Percentiles rank a stretch among this genome's conserved stretches.
phyloP scores from a whole-genome alignment of 2,113 vertebrate species.

The Cochlearius cochlearius region DNA sequence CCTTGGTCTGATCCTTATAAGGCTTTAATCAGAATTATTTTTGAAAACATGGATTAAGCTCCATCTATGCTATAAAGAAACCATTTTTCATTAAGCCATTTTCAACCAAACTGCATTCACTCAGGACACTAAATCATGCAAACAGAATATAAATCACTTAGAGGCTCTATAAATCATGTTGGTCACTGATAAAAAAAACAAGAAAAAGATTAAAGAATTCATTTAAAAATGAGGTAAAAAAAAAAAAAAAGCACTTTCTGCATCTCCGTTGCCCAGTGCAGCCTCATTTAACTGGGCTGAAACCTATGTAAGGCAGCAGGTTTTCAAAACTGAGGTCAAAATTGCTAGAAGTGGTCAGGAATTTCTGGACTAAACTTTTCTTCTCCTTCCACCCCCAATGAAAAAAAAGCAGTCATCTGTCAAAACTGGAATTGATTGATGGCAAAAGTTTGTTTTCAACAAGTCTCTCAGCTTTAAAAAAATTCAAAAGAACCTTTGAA shows the following conservation, averaged over 20 bases:
- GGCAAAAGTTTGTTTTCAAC: background rate
- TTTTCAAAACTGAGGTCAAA: background rate
- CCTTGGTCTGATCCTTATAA: constrained; percentile 32
- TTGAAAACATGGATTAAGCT: constrained; percentile 51
- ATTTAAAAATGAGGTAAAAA: background rate
- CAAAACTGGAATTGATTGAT: constrained; percentile 12
- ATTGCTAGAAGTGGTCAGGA: background rate
- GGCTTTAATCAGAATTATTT: constrained; percentile 51
- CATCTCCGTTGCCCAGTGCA: background rate
- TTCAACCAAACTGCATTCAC: constrained; percentile 24
- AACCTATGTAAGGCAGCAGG: background rate
- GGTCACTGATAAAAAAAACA: background rate
- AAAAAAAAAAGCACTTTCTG: background rate
- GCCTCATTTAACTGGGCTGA: background rate
- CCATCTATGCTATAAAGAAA: constrained; percentile 39
- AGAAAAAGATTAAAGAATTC: background rate
- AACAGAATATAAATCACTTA: constrained; percentile 36
- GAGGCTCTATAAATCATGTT: constrained; percentile 22
- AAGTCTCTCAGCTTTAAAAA: background rate
- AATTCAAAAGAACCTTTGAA: background rate
- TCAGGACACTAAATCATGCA: constrained; percentile 35
- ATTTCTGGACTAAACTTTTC: background rate
- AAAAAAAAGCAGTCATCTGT: background rate
- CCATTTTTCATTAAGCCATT: constrained; percentile 44
- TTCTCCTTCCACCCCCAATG: background rate